Evolutionary conservation across 1,140 invertebrate genomes (phyloP), one percentile per base, ranked within the genome.

Genomic region (Dufourea novaeangliae): DNA sequence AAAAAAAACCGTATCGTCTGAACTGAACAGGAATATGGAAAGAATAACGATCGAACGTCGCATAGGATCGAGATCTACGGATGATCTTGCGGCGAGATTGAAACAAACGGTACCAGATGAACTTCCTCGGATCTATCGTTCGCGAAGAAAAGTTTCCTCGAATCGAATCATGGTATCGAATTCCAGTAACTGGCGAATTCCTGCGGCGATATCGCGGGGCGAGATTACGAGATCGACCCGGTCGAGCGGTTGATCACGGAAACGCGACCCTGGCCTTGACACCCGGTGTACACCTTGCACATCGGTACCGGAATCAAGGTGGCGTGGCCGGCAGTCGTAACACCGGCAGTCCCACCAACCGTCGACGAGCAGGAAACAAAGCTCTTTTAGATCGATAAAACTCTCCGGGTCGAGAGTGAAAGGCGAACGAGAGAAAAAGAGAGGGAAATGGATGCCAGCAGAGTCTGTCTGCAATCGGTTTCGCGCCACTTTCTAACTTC

Each of bases 241-340:
- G 74, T 50, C 82, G 32, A 20, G 80, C 80, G 67, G 78, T n/a
- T 41, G 85, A 85, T 79, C 56, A 59, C 67, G 70, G 62, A 68
- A 67, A 80, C 54, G 50, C 64, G 76, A 79, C 85, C 85, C 56
- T 86, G 85, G 82, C 85, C 84, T 86, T 86, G 75, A 69, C 82
- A 76, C 63, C 39, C 50, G n/a, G n/a, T n/a, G 46, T 62, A 59
- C 71, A 56, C 80, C 44, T 81, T 77, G 54, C 62, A 34, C 67
- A 52, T 72, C 66, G 72, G 57, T 64, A 80, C 72, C 68, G 52
- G 66, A 50, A 70, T 83, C 68, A 54, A 68, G 66, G 39, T 83
- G 69, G 81, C 77, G 70, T 83, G 76, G 50, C 61, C 54, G 34
- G 54, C 32, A 59, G 62, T 80, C 66, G 69, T 83, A 83, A 83